A percentile compares a stretch with the other conserved stretches of the same genome.
Conservation (phyloP, 2,888 invertebrate genomes). For the Acanthoscelides obtectus region DNA sequence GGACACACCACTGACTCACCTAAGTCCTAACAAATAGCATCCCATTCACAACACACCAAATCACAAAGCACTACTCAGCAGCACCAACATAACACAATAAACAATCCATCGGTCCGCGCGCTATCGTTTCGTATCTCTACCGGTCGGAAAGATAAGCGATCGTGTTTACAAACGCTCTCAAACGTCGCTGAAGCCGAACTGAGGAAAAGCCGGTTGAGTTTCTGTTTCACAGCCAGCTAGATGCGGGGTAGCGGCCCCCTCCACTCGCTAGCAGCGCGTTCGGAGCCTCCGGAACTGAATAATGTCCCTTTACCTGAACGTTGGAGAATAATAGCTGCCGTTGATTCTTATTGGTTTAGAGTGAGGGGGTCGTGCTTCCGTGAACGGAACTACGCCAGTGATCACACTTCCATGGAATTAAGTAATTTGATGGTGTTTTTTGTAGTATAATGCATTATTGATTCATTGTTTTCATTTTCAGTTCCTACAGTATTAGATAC, state of each 20-base stretch:
- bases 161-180: not conserved
- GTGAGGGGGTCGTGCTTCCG: constrained; percentile 26
- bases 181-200: constrained; percentile 17
- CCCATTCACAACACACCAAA: not conserved
- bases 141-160: not conserved
- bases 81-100: not conserved
- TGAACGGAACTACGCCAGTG: constrained; percentile 28
- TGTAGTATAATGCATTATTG: not conserved
- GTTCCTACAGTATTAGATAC: no score
- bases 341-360: constrained; percentile 28
- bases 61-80: not conserved
- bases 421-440: not conserved
- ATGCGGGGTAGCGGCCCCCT: not conserved
- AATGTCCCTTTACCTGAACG: constrained; percentile 28
- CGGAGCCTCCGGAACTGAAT: constrained; percentile 15
- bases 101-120: not conserved
- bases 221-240: not conserved
- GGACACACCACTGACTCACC: no score
- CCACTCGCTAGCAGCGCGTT: constrained; percentile 19
- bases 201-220: constrained; percentile 9
- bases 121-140: not conserved
- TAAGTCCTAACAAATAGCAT: not conserved
- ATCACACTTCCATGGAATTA: constrained; percentile 17
- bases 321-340: constrained; percentile 19
- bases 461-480: not conserved